Percentiles rank a stretch among this genome's conserved stretches.
phyloP scores from a whole-genome alignment of 2,888 invertebrate species.

The Colletes collaris region DNA sequence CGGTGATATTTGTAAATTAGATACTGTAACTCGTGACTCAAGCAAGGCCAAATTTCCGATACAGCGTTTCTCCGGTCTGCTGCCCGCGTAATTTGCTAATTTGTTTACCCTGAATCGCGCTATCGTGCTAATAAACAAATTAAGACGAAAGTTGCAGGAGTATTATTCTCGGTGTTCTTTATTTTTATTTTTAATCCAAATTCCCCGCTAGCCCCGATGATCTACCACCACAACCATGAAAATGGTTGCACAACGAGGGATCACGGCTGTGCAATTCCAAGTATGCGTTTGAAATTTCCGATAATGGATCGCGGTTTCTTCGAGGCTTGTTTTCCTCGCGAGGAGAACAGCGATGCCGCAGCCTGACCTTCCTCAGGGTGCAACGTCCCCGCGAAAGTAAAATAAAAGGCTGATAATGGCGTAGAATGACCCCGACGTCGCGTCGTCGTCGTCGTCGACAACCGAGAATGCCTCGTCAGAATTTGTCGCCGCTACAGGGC shows the following conservation, averaged over 20 bases:
- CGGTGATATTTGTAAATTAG: conserved; percentile 7
- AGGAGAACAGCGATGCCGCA: conserved; percentile 9
- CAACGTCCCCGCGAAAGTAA: conserved; percentile 35
- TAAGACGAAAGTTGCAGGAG: no score
- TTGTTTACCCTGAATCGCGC: not conserved
- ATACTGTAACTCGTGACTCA: not conserved
- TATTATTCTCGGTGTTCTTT: no score
- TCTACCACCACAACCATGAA: no score
- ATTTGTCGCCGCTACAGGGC: not conserved
- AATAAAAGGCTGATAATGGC: conserved; percentile 48
- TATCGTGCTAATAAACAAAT: no score
- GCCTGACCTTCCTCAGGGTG: conserved; percentile 47
- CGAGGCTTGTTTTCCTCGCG: conserved; percentile 3
- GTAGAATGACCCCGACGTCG: conserved; percentile 36
- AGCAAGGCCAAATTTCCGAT: conserved; percentile 12
- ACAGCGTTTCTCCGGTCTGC: not conserved
- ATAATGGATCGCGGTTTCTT: conserved; percentile 1
- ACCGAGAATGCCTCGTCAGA: conserved; percentile 13
- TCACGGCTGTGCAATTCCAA: not conserved
- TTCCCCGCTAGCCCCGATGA: no score
- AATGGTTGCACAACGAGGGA: no score
- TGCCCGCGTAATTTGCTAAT: not conserved
- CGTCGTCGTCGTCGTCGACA: conserved; percentile 9
- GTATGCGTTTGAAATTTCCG: conserved; percentile 4
- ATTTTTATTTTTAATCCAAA: no score